phyloP scores from a whole-genome alignment of 2,797 vertebrate genomes.

The Onychomys arenicola region DNA sequence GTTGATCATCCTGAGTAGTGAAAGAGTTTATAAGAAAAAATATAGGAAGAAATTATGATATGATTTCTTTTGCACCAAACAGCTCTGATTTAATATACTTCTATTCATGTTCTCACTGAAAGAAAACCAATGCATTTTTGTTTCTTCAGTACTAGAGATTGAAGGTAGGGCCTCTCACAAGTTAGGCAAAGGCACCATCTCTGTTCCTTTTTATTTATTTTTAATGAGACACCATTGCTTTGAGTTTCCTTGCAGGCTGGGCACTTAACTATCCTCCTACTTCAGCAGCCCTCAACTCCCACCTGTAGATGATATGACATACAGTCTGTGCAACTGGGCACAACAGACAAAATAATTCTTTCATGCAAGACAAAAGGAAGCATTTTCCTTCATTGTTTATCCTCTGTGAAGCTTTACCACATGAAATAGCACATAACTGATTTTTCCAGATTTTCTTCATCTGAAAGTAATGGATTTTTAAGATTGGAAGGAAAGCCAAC shows the following conservation, averaged over 20 bases:
- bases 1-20: neutral
- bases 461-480: conserved; percentile 41
- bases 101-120: conserved; percentile 58
- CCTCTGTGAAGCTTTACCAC: neutral
- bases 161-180: neutral
- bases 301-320: neutral
- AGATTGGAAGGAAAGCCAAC: conserved; percentile 76
- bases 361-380: conserved; percentile 18
- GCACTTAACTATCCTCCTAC: too few relatives aligned
- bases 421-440: neutral
- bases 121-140: neutral
- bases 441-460: neutral
- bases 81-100: conserved; percentile 53
- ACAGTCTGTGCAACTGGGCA: neutral
- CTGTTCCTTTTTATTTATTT: neutral
- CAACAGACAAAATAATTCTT: neutral
- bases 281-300: neutral
- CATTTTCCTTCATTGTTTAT: neutral
- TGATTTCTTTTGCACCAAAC: conserved; percentile 60
- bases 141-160: neutral
- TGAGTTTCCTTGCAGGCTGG: neutral
- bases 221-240: neutral
- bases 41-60: conserved; percentile 48
- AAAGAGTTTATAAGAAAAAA: conserved; percentile 68
- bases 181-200: neutral